Evolutionary conservation across 1,140 invertebrate genomes (phyloP).

Genomic region (Listronotus oregonensis): DNA sequence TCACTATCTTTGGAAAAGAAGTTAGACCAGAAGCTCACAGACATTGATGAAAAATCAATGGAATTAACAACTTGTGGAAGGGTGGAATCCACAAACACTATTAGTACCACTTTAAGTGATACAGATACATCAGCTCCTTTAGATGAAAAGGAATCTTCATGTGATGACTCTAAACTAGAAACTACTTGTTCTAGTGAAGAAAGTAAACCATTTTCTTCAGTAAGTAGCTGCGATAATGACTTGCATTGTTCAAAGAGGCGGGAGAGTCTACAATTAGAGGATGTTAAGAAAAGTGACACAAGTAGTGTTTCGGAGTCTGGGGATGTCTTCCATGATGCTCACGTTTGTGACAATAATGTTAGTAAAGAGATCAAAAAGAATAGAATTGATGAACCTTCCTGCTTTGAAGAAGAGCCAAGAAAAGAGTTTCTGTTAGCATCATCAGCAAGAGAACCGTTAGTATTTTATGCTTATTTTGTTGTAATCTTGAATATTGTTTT

Average conservation of each 20-base stretch:
- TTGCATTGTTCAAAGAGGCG: background rate
- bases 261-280: too few species aligned
- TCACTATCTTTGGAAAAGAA: background rate
- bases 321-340: conserved; percentile 8
- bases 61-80: background rate
- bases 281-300: background rate
- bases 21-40: background rate
- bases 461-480: background rate
- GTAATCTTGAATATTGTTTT: too few species aligned
- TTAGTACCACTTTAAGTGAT: background rate
- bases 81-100: background rate
- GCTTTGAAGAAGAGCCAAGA: conserved; percentile 37
- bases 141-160: conserved; percentile 2
- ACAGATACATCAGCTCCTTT: background rate
- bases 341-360: background rate
- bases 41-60: background rate
- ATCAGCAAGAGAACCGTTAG: conserved; percentile 58
- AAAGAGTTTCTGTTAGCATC: conserved; percentile 62
- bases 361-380: background rate
- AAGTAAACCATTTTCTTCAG: conserved; percentile 11
- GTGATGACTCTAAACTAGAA: background rate
- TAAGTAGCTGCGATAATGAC: conserved; percentile 12
- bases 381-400: too few species aligned
- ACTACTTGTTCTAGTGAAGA: conserved; percentile 5
- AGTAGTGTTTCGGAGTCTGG: background rate